phyloP scores from a whole-genome alignment of 2,888 invertebrate species.

The Minunthozetes semirufus region DNA sequence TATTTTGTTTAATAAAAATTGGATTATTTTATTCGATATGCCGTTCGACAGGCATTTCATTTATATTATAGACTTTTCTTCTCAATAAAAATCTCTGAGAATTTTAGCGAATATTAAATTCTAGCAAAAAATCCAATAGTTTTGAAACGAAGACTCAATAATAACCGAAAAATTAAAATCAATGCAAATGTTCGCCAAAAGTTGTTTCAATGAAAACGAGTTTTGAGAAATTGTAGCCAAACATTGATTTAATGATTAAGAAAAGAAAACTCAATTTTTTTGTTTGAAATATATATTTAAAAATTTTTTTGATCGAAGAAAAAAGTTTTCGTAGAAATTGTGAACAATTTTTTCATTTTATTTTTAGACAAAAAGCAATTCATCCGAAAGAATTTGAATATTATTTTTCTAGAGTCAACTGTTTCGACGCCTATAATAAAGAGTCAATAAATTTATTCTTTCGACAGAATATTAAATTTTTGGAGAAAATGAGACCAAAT shows the following conservation, averaged over 20 bases:
- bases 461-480: background rate
- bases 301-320: background rate
- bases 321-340: background rate
- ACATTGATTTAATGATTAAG: conserved; percentile 25
- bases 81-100: background rate
- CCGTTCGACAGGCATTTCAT: conserved; percentile 3
- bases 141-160: background rate
- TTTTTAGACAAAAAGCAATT: background rate
- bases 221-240: background rate
- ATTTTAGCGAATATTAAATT: background rate
- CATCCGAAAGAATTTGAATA: background rate
- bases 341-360: background rate
- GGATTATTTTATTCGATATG: conserved; percentile 10
- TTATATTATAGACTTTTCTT: conserved; percentile 1
- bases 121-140: background rate
- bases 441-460: background rate
- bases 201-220: background rate
- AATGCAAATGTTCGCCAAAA: conserved; percentile 9
- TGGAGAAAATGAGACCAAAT: background rate
- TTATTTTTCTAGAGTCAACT: background rate
- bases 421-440: background rate
- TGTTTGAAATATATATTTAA: background rate
- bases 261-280: background rate
- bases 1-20: background rate
- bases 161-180: conserved; percentile 12